Conservation (phyloP, 2,888 invertebrate species). For the Erebia epiphron region DNA sequence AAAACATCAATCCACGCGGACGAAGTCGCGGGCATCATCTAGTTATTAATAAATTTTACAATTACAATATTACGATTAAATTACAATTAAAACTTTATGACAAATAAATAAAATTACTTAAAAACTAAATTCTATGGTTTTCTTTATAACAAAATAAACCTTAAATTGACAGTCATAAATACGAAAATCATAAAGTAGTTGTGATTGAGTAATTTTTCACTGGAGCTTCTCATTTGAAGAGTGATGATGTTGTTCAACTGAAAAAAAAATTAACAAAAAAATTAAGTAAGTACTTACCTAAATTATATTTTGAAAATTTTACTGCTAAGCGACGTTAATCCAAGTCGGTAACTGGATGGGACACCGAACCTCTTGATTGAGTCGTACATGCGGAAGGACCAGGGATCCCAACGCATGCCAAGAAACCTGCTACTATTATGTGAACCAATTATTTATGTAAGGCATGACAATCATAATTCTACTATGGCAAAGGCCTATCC, state of each 20-base stretch:
- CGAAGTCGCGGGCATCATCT: no score
- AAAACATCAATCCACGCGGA: no score
- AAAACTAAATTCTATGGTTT: neutral
- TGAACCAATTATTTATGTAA: no score
- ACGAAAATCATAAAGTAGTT: slow-evolving; percentile 10
- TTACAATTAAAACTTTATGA: neutral
- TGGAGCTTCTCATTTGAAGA: slow-evolving; percentile 48
- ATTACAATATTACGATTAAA: neutral
- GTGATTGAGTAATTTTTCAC: neutral
- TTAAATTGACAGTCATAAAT: slow-evolving; percentile 10
- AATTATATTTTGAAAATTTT: no score
- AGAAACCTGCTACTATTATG: no score
- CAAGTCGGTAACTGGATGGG: no score
- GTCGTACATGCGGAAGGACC: no score
- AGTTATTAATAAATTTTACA: neutral
- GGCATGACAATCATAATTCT: no score
- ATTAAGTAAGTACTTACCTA: neutral
- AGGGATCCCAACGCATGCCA: no score
- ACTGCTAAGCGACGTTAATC: no score
- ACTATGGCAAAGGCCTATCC: no score
- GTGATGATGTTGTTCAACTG: slow-evolving; percentile 67
- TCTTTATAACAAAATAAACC: slow-evolving; percentile 1
- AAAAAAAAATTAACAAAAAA: slow-evolving; percentile 50
- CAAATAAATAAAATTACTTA: neutral
- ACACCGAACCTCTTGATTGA: no score